A percentile compares a stretch with the other conserved stretches of the same genome.
These are phyloP conservation scores for Gnathonemus echidnorhynchus DNA, from an alignment of 2,113 vertebrate species.

Conservation along the genomic window DNA sequence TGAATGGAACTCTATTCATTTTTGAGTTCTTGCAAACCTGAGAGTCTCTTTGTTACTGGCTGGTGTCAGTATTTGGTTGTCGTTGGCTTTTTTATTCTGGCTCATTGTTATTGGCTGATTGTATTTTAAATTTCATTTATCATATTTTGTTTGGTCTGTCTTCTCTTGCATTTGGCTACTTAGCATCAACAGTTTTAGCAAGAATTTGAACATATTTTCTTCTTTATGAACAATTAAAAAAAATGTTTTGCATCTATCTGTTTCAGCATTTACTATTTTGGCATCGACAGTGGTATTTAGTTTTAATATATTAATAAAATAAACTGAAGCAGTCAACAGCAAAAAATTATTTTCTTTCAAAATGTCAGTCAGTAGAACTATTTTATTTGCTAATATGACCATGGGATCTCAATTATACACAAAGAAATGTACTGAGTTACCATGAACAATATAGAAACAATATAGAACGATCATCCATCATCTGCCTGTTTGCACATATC, in stretches of 20 bases:
- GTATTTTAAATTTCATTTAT: not conserved
- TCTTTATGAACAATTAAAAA: not conserved
- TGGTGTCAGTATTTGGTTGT: constrained; percentile 10
- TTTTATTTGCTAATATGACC: not conserved
- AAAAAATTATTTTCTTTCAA: not conserved
- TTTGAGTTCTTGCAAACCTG: not conserved
- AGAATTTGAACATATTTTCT: not conserved
- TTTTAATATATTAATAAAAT: not conserved
- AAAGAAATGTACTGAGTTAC: not conserved
- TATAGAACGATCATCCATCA: not conserved
- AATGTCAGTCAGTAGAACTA: not conserved
- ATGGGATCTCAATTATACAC: not conserved
- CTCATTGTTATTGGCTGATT: not conserved
- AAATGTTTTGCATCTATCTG: not conserved
- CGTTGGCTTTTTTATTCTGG: constrained; percentile 26
- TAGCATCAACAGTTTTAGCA: not conserved
- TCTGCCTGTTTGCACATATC: constrained; percentile 1
- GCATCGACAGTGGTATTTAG: not conserved
- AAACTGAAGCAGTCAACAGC: not conserved
- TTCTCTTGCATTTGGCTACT: not conserved
- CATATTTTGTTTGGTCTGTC: not conserved
- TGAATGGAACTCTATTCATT: constrained; percentile 10
- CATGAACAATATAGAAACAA: not conserved
- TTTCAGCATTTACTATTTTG: not conserved
- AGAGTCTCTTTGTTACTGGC: constrained; percentile 11